A percentile compares a stretch with the other conserved stretches of the same genome.
Evolutionary conservation across 2,113 vertebrate species (phyloP).

Genomic region (Leuciscus idus): DNA sequence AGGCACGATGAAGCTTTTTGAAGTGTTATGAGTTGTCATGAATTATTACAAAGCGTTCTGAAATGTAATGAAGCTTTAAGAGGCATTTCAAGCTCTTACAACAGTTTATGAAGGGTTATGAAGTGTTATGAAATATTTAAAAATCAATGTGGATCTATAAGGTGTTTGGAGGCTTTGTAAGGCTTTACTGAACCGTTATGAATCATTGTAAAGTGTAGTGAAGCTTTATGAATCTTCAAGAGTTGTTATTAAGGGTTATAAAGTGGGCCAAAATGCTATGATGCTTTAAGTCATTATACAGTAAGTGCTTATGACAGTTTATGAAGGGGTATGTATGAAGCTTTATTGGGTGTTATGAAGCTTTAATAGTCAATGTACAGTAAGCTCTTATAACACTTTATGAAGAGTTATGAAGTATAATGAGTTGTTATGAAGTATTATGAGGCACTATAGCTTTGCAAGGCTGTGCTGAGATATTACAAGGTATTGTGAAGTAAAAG

Average conservation of each 20-base stretch:
- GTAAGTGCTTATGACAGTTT: background rate
- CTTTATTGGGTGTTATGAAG: background rate
- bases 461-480: background rate
- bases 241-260: background rate
- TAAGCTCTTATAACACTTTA: background rate
- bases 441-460: background rate
- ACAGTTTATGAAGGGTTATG: background rate
- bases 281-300: background rate
- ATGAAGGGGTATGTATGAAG: background rate
- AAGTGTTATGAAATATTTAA: background rate
- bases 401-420: background rate
- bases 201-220: background rate
- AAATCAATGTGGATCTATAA: no score
- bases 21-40: background rate
- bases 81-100: background rate
- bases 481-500: background rate
- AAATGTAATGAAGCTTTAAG: background rate
- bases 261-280: background rate
- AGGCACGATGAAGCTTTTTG: background rate
- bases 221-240: background rate
- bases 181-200: background rate
- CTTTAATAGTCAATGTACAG: background rate
- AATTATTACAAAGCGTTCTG: background rate
- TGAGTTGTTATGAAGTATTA: background rate
- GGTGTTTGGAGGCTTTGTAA: no score